phyloP scores from a whole-genome alignment of 2,113 vertebrate species.

The Cyphomyrus plagiostoma region DNA sequence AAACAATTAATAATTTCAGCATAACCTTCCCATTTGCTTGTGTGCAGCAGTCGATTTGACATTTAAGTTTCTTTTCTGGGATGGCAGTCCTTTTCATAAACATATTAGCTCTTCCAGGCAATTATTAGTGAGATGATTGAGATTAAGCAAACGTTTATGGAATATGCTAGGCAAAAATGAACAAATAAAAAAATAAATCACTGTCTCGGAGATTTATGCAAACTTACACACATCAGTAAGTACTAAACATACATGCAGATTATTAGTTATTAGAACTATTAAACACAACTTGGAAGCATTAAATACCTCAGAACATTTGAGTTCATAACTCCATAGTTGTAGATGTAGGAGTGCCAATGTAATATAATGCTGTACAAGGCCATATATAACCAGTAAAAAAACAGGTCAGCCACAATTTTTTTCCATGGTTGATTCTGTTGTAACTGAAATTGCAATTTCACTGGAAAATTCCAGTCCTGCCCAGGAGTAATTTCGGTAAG shows the following conservation, averaged over 20 bases:
- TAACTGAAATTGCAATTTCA: neutral
- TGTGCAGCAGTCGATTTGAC: neutral
- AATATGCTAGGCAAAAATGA: neutral
- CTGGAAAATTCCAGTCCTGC: neutral
- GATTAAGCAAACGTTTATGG: neutral
- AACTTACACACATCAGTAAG: neutral
- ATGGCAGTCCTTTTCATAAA: neutral
- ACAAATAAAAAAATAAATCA: neutral
- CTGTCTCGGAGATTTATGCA: neutral
- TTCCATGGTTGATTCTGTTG: neutral
- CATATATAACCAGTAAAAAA: neutral
- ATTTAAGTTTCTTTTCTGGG: constrained; percentile 4
- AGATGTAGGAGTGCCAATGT: neutral
- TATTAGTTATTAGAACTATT: neutral
- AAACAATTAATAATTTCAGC: neutral
- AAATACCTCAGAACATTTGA: neutral
- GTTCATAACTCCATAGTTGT: neutral
- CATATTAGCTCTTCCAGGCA: constrained; percentile 3
- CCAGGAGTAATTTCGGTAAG: neutral
- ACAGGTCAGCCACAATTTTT: neutral
- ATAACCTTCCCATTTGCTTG: neutral
- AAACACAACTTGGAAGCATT: neutral
- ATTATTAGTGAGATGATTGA: neutral
- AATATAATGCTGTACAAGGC: neutral
- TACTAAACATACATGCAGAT: neutral